Evolutionary conservation across 2,797 vertebrate species (phyloP).

Genomic region (Lycodopsis pacificus): DNA sequence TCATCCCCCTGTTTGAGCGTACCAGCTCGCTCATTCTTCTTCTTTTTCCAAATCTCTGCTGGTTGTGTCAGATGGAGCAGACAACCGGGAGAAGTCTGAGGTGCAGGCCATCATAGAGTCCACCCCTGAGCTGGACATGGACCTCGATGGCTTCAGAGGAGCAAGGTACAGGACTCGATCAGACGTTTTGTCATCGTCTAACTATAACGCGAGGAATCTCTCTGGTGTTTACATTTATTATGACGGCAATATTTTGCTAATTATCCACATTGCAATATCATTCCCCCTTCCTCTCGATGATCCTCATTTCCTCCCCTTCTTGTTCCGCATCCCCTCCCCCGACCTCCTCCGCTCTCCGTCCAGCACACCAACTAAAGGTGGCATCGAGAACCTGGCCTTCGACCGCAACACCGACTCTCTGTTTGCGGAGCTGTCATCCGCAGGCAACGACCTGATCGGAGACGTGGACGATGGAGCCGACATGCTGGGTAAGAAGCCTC

Average conservation of each 20-base stretch:
- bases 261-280: not conserved
- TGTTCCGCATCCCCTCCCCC: not conserved
- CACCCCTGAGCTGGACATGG: conserved; percentile 97
- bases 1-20: not conserved
- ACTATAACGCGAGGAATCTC: no score
- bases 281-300: not conserved
- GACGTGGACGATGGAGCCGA: conserved; percentile 98
- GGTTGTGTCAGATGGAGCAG: conserved; percentile 79
- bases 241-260: not conserved
- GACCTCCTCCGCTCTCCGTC: not conserved
- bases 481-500: conserved; percentile 89
- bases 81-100: conserved; percentile 92
- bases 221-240: not conserved
- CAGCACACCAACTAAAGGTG: conserved; percentile 94
- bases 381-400: conserved; percentile 93
- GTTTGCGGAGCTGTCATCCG: conserved; percentile 97
- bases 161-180: conserved; percentile 86
- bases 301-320: not conserved
- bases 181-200: not conserved
- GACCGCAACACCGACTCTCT: conserved; percentile 97
- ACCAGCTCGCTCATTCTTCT: not conserved
- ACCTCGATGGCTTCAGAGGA: conserved; percentile 89
- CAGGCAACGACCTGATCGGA: conserved; percentile 94
- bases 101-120: conserved; percentile 98
- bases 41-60: conserved; percentile 2